Base-by-base conservation (phyloP, 2,888 invertebrate genomes). In the Ceramica pisi region DNA sequence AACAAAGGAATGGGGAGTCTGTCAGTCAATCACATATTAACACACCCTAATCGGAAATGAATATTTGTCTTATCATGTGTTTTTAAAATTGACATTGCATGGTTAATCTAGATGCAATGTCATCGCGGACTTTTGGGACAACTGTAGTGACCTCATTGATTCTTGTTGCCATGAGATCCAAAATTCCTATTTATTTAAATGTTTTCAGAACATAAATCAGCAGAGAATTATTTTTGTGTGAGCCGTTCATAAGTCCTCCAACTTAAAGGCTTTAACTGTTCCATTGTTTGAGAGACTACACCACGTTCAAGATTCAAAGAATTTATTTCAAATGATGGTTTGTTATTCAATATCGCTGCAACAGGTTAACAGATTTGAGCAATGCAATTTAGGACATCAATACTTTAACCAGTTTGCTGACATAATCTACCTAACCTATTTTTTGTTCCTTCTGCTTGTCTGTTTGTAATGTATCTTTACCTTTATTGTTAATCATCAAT, bases 61-160 rank as follows among this genome's bases (percentile, higher is more conserved):
- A 59, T 44, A 50, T 72, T 71, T 21, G 14, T 72, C 46, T 71
- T 71, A 72, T 72, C 71, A 26, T 46, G 3, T 41, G 38, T 64
- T 55, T 71, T 63, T 64, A 12, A 55, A 55, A 48, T 64, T 56
- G 55, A 56, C 9, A 64, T 56, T 73, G 31, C 64, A 64, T 48
- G 38, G 26, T 72, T 71, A 64, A 64, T 73, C 64, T 41, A n/a
- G 9, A 55, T 21, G 16, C 2, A 23, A 72, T 72, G 46, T 41
- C 53, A 12, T 31, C 55, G 4, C 19, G 26, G 38, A 63, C 26
- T 71, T 63, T 46, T 31, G 19, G 31, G 23, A 16, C 12, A 23
- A 12, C n/a, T n/a, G n/a, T 14, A 41, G 41, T 50, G 56, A 35
- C 16, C n/a, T 44, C 41, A 65, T 6, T 31, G 72, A 65, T 50